Conservation (phyloP, 2,888 invertebrate species). For the Maniola hyperantus region DNA sequence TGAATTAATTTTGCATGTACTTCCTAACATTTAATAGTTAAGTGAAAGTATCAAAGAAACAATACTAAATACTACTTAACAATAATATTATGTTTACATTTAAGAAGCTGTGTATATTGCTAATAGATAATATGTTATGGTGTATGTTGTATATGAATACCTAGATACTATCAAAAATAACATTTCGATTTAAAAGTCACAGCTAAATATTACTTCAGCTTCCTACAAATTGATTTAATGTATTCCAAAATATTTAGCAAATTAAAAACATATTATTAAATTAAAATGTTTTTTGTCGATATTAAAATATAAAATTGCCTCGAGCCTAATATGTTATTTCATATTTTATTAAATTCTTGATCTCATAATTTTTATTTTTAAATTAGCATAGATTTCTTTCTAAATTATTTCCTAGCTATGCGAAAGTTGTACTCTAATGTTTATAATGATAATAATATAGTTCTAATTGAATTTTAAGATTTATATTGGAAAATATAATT, state of each 20-base stretch:
- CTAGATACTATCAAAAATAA: conserved; percentile 10
- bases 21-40: conserved; percentile 40
- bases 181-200: not conserved
- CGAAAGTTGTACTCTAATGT: too few species aligned
- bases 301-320: not conserved
- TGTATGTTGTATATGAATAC: not conserved
- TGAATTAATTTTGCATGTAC: conserved; percentile 48
- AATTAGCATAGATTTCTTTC: too few species aligned
- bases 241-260: not conserved
- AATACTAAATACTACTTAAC: not conserved
- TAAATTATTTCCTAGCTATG: too few species aligned
- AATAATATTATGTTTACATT: conserved; percentile 32
- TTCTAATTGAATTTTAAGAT: conserved; percentile 14
- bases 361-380: too few species aligned
- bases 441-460: not conserved
- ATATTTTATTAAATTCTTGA: not conserved
- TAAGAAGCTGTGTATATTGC: conserved; percentile 67
- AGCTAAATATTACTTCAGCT: not conserved
- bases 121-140: conserved; percentile 38
- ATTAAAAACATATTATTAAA: not conserved
- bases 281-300: not conserved
- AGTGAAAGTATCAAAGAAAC: conserved; percentile 41
- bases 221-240: too few species aligned
- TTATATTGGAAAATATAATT: conserved; percentile 22
- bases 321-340: not conserved